phyloP scores from a whole-genome alignment of 2,797 vertebrate genomes.

The Allenopithecus nigroviridis region DNA sequence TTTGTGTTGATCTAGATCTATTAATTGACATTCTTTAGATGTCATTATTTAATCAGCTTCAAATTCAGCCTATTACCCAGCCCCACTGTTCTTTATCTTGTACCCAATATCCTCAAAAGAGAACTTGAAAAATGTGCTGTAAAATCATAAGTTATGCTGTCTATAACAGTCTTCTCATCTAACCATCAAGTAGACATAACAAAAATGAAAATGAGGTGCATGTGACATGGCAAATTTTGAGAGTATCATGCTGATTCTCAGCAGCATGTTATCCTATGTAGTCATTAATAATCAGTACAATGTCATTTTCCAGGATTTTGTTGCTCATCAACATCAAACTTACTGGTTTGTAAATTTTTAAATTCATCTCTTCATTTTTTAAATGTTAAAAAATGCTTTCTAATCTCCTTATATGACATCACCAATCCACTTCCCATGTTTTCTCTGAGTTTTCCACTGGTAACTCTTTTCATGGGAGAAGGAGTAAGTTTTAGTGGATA shows the following conservation, averaged over 20 bases:
- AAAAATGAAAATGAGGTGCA: conserved; percentile 20
- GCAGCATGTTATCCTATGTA: not conserved
- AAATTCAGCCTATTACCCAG: not conserved
- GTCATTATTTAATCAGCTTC: conserved; percentile 40
- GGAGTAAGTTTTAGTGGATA: not conserved
- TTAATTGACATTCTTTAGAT: not conserved
- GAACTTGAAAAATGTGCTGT: not conserved
- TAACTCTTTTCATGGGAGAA: not conserved
- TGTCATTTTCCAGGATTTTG: not conserved
- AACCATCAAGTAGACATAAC: not conserved
- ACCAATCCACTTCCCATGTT: not conserved
- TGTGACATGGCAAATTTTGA: not conserved
- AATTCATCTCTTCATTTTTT: not conserved
- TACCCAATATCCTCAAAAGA: not conserved
- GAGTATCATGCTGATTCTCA: not conserved
- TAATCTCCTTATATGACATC: not conserved
- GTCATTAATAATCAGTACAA: not conserved
- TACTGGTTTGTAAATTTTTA: not conserved
- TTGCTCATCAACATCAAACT: not conserved
- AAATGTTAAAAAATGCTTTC: conserved; percentile 10
- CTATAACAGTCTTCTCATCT: not conserved
- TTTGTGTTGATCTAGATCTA: not conserved
- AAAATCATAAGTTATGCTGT: not conserved
- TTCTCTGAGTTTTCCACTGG: not conserved
- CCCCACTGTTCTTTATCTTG: not conserved